Evolutionary conservation across 2,888 invertebrate species (phyloP).

Genomic region (Anthoptus insignis): DNA sequence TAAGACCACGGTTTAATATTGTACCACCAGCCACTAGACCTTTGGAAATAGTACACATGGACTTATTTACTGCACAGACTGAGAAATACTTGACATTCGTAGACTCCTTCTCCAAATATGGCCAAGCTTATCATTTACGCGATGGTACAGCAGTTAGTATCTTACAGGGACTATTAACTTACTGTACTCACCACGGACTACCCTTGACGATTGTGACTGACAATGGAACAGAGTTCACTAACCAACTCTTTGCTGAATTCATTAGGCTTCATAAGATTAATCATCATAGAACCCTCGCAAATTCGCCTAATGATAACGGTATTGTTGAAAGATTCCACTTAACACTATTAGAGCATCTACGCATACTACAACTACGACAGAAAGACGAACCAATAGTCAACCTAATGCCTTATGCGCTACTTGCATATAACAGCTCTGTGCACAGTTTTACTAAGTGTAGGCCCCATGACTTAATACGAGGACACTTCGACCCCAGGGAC

Average conservation of each 20-base stretch:
- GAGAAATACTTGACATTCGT: conserved; percentile 36
- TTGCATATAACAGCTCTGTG: conserved; percentile 38
- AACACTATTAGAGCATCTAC: conserved; percentile 46
- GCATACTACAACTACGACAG: conserved; percentile 41
- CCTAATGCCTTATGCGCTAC: conserved; percentile 25
- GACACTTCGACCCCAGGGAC: conserved; percentile 26
- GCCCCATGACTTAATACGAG: conserved; percentile 19
- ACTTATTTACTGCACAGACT: conserved; percentile 37
- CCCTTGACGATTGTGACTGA: conserved; percentile 35
- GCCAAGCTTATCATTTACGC: conserved; percentile 37
- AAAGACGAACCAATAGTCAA: conserved; percentile 34
- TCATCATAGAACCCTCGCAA: conserved; percentile 30
- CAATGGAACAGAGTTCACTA: conserved; percentile 36
- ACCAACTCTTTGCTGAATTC: conserved; percentile 26
- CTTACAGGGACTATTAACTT: conserved; percentile 17
- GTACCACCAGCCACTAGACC: conserved; percentile 41
- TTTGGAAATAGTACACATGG: conserved; percentile 41
- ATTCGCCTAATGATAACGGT: conserved; percentile 49
- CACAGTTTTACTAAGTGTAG: conserved; percentile 49
- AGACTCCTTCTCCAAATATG: conserved; percentile 32
- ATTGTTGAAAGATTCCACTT: conserved; percentile 45
- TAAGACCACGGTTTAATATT: conserved; percentile 36
- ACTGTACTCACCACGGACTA: conserved; percentile 38
- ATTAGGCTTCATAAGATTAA: conserved; percentile 13
- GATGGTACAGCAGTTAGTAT: conserved; percentile 32